Conservation (phyloP, 2,797 vertebrate genomes). For the Sebastes reedi region DNA sequence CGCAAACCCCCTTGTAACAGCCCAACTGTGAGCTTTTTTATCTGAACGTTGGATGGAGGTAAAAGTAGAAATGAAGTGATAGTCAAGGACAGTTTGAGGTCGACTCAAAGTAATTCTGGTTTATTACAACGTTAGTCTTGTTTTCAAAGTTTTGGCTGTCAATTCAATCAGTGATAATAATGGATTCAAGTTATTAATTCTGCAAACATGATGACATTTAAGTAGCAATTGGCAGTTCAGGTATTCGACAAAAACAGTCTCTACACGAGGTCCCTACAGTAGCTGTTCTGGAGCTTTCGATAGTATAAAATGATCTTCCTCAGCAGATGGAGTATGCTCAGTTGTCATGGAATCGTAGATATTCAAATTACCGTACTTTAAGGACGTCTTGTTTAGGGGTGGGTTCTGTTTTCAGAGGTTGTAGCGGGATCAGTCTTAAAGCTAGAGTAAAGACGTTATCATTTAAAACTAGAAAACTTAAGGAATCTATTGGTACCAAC, state of each 20-base stretch:
- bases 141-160: background rate
- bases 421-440: too few relatives aligned
- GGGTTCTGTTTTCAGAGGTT: too few relatives aligned
- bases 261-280: background rate
- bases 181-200: background rate
- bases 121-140: background rate
- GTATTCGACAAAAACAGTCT: background rate
- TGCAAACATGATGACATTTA: background rate
- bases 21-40: constrained; percentile 13
- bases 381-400: too few relatives aligned
- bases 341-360: background rate
- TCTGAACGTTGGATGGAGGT: background rate
- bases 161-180: background rate
- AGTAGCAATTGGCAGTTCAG: background rate
- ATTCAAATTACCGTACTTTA: background rate
- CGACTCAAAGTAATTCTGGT: background rate
- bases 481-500: too few relatives aligned
- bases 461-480: too few relatives aligned
- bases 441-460: too few relatives aligned
- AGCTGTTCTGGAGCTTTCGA: background rate
- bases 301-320: background rate
- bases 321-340: background rate
- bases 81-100: constrained; percentile 31
- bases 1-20: background rate
- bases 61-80: background rate